A percentile compares a stretch with the other conserved stretches of the same genome.
These are phyloP conservation scores for Planiliza haematocheilus DNA, from an alignment of 2,113 vertebrate genomes.

Conservation along the genomic window DNA sequence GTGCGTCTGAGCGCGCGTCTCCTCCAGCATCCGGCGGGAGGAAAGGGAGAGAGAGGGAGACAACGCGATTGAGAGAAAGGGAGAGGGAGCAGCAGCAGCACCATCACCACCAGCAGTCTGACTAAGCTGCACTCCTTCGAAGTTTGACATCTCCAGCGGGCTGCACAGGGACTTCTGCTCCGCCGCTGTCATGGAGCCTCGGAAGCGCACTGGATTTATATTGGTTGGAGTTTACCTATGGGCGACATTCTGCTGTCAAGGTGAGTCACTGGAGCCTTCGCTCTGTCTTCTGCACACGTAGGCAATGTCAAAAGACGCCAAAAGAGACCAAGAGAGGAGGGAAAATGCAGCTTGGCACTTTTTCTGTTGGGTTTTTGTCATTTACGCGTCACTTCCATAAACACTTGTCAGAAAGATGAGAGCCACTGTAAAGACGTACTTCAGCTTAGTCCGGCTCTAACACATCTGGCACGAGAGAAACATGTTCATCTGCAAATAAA, in stretches of 20 bases:
- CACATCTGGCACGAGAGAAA: slow-evolving; percentile 15
- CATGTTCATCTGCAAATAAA: neutral
- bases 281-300: neutral
- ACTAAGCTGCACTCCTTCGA: slow-evolving; percentile 42
- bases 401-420: neutral
- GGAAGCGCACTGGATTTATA: slow-evolving; percentile 54
- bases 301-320: slow-evolving; percentile 3
- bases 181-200: slow-evolving; percentile 69
- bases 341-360: neutral
- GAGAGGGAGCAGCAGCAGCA: slow-evolving; percentile 28
- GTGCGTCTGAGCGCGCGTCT: neutral
- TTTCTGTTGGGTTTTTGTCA: neutral
- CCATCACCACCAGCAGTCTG: slow-evolving; percentile 29
- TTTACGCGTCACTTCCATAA: neutral
- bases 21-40: slow-evolving; percentile 4
- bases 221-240: slow-evolving; percentile 76
- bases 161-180: slow-evolving; percentile 29
- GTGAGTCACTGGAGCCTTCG: slow-evolving; percentile 61
- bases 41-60: slow-evolving; percentile 31
- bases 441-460: neutral
- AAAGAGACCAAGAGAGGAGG: neutral
- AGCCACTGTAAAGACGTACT: neutral
- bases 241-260: slow-evolving; percentile 75
- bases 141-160: slow-evolving; percentile 60
- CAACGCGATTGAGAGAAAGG: neutral